Evolutionary conservation across 2,797 vertebrate species (phyloP).

Genomic region (Oryzias dopingdopingensis): DNA sequence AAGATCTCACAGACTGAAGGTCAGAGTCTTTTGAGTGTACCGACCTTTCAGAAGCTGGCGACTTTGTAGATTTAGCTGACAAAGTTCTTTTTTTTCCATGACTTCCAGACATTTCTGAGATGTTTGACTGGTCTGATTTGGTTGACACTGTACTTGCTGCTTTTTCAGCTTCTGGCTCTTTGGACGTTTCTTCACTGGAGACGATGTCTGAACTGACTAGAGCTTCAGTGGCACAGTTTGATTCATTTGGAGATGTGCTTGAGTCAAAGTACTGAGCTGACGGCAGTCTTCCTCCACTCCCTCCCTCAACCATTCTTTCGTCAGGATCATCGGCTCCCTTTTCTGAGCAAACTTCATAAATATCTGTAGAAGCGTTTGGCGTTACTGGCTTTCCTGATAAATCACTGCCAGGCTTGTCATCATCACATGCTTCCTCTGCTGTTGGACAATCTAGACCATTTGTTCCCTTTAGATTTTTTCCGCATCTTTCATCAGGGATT

Average conservation of each 20-base stretch:
- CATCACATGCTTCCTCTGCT: conserved; percentile 9
- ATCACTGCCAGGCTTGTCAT: conserved; percentile 16
- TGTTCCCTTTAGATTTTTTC: conserved; percentile 13
- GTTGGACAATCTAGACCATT: neutral
- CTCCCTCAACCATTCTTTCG: conserved; percentile 10
- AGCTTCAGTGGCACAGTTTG: conserved; percentile 31
- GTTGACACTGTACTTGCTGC: conserved; percentile 40
- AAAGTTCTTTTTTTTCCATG: conserved; percentile 37
- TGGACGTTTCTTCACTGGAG: neutral
- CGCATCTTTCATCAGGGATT: conserved; percentile 7
- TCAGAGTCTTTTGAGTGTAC: conserved; percentile 33
- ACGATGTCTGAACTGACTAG: conserved; percentile 2
- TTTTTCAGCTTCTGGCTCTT: conserved; percentile 43
- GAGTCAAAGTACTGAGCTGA: conserved; percentile 47
- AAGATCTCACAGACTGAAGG: conserved; percentile 1
- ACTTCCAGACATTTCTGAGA: conserved; percentile 34
- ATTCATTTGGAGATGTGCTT: conserved; percentile 39
- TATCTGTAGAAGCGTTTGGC: conserved; percentile 37
- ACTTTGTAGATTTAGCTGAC: conserved; percentile 45
- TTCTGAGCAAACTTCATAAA: conserved; percentile 12
- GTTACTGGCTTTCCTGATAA: conserved; percentile 44
- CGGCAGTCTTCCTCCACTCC: conserved; percentile 22
- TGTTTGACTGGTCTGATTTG: conserved; percentile 27
- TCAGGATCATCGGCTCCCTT: neutral
- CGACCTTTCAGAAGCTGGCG: conserved; percentile 41